Base-by-base conservation (phyloP, 1,140 invertebrate species). In the Melanaphis sacchari region DNA sequence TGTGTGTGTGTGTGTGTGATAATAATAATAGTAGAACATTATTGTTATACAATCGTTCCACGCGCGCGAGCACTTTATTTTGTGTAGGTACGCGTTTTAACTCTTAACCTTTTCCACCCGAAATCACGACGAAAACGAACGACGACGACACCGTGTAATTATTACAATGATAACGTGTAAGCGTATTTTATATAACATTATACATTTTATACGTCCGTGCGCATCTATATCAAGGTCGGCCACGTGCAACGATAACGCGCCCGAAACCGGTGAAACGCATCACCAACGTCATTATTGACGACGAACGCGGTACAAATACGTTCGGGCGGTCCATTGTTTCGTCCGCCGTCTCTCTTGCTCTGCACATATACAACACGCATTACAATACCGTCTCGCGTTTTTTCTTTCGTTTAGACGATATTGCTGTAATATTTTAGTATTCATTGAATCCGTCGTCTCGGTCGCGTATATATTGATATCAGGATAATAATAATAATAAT, bases 151-250 rank as follows among this genome's bases (percentile, higher is more conserved):
- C 59, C 59, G 59, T 76, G 11, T 85, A 43, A 85, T 85, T 85
- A 85, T 85, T 43, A 85, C 41, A 31, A 84, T 84, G 6, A 82
- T 85, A 21, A 8, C 24, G 21, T 82, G 22, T 38, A 36, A 38
- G 21, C 9, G 82, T 84, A 26, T 40, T 84, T 24, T 40, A 38
- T 24, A 24, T 40, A 38, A 38, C n/a, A n/a, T n/a, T 82, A 22
- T 87, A 21, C 2, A 31, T 43, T 11, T 87, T 87, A 85, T 31
- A 87, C 26, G 21, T 36, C 8, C 49, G 49, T 24, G 52, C 31
- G 6, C 52, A 92, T 93, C 36, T 85, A 7, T 93, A 93, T 93
- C 91, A 93, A 93, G 91, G 91, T 8, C 76, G 38, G 81, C 85
- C 91, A 93, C 91, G 91, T 66, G 46, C 38, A 15, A 52, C 87